Conservation (phyloP, 2,113 vertebrate genomes). For the Rousettus leschenaultii region DNA sequence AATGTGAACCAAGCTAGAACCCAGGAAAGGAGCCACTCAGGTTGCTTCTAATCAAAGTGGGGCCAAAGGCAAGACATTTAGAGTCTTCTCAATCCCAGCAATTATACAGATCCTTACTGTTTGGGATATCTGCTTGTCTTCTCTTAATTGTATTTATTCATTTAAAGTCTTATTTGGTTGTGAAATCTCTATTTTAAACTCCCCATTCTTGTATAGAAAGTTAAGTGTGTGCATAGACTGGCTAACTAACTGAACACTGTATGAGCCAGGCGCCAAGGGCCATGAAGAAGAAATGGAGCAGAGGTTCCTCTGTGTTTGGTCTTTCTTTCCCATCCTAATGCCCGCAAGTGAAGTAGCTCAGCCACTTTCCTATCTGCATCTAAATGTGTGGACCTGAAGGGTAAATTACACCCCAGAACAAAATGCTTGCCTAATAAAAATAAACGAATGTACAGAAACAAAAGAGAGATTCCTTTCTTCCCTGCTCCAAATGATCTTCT, state of each 20-base stretch:
- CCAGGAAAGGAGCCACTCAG: neutral
- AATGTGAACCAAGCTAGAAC: neutral
- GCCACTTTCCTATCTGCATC: neutral
- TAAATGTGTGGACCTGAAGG: neutral
- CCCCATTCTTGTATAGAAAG: neutral
- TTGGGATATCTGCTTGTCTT: conserved; percentile 2
- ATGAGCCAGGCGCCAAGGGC: neutral
- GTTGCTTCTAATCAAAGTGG: neutral
- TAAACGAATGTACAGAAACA: neutral
- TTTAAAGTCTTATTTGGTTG: neutral
- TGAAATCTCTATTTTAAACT: neutral
- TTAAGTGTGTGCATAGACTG: neutral
- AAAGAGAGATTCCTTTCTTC: neutral
- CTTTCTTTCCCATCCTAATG: neutral
- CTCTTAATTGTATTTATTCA: neutral
- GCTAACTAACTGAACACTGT: neutral
- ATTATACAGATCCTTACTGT: neutral
- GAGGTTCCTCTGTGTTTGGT: neutral
- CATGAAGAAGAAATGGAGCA: neutral
- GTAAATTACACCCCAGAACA: neutral
- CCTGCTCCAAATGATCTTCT: neutral
- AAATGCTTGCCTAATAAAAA: neutral
- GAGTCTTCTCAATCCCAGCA: neutral
- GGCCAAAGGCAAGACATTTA: neutral
- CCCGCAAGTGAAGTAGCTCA: neutral